Conservation (phyloP, 2,797 vertebrate genomes). For the Champsocephalus gunnari region DNA sequence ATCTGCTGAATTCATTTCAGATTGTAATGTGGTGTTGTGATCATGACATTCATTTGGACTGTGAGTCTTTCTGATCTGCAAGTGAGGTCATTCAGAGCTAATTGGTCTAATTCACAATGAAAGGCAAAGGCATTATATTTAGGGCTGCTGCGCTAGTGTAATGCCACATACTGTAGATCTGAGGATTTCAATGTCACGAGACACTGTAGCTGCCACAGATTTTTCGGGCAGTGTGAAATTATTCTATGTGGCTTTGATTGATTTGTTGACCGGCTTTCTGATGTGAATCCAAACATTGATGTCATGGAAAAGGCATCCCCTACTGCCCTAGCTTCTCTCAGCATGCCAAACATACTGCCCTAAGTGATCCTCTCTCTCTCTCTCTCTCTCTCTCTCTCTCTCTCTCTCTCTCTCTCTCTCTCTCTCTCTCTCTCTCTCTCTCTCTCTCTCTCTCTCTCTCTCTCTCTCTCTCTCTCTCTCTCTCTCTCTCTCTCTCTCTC, state of each 20-base stretch:
- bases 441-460: constrained; percentile 62
- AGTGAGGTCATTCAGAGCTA: constrained; percentile 34
- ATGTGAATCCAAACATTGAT: constrained; percentile 77
- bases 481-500: constrained; percentile 59
- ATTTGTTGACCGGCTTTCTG: constrained; percentile 69
- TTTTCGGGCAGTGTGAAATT: constrained; percentile 56
- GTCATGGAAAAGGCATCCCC: constrained; percentile 78
- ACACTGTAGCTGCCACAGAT: constrained; percentile 62
- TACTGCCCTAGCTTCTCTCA: constrained; percentile 58
- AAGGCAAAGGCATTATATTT: constrained; percentile 47
- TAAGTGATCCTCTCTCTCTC: constrained; percentile 76
- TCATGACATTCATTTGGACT: constrained; percentile 46
- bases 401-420: constrained; percentile 63
- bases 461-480: constrained; percentile 63
- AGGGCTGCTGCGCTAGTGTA: constrained; percentile 32
- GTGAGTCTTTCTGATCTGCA: constrained; percentile 34
- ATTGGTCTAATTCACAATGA: constrained; percentile 43
- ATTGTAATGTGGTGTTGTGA: constrained; percentile 47
- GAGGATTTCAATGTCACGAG: constrained; percentile 68
- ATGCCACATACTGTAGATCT: constrained; percentile 44
- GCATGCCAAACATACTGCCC: constrained; percentile 75
- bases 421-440: constrained; percentile 63
- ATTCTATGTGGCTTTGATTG: constrained; percentile 66
- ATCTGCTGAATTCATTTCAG: constrained; percentile 28
- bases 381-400: constrained; percentile 62